Percentiles rank a stretch among this genome's conserved stretches.
Evolutionary conservation across 2,797 vertebrate species (phyloP).

Genomic region (Microctenopoma lineatum): DNA sequence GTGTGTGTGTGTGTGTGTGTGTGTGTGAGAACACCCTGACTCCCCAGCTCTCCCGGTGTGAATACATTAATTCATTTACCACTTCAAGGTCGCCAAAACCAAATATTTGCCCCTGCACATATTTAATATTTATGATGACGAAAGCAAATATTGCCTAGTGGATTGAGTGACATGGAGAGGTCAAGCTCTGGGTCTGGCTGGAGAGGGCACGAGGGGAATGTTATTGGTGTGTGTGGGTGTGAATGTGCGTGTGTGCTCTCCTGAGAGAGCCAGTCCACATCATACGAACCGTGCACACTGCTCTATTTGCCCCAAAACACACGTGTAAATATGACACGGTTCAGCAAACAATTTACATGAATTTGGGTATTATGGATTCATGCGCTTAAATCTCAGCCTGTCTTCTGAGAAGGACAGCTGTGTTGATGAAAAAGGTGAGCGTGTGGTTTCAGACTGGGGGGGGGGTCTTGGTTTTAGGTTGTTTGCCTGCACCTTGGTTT

Average conservation of each 20-base stretch:
- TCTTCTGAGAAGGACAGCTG: slow-evolving; percentile 53
- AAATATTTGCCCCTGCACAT: slow-evolving; percentile 84
- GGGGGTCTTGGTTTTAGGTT: slow-evolving; percentile 20
- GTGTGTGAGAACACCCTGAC: slow-evolving; percentile 74
- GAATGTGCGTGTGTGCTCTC: slow-evolving; percentile 50
- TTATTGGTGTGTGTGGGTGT: slow-evolving; percentile 53
- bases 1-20: slow-evolving; percentile 33
- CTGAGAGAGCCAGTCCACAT: slow-evolving; percentile 79
- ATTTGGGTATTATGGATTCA: slow-evolving; percentile 78
- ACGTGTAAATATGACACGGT: slow-evolving; percentile 74
- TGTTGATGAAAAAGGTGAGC: slow-evolving; percentile 51
- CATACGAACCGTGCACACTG: slow-evolving; percentile 59
- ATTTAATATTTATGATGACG: slow-evolving; percentile 89
- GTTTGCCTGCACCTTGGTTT: slow-evolving; percentile 13
- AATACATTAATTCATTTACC: slow-evolving; percentile 86
- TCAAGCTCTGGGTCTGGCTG: slow-evolving; percentile 77
- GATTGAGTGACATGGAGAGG: slow-evolving; percentile 84
- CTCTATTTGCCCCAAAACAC: slow-evolving; percentile 73
- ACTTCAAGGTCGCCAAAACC: slow-evolving; percentile 83
- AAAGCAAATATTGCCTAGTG: slow-evolving; percentile 81
- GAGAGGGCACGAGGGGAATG: slow-evolving; percentile 61
- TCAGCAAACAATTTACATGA: slow-evolving; percentile 77
- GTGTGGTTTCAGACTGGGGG: slow-evolving; percentile 7
- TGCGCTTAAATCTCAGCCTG: slow-evolving; percentile 65
- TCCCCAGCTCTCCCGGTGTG: slow-evolving; percentile 64